Evolutionary conservation across 2,797 vertebrate species (phyloP).

Genomic region (Eulemur albifrons): DNA sequence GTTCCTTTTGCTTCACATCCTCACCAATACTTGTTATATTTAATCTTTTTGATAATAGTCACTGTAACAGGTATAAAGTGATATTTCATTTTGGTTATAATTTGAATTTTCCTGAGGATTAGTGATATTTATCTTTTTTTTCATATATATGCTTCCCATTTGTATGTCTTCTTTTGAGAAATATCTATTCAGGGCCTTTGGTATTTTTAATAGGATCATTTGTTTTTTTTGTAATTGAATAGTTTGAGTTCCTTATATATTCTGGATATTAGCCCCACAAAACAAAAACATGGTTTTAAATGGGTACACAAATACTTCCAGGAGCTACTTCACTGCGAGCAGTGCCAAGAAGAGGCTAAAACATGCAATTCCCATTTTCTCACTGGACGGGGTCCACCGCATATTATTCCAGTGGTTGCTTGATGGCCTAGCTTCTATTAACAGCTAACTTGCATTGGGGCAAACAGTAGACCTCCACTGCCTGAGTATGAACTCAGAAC

Average conservation of each 20-base stretch:
- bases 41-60: too few relatives aligned
- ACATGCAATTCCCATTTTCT: background rate
- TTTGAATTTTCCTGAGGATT: background rate
- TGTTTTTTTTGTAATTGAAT: too few relatives aligned
- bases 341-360: background rate
- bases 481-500: background rate
- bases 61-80: too few relatives aligned
- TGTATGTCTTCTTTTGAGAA: too few relatives aligned
- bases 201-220: too few relatives aligned
- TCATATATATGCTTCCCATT: too few relatives aligned
- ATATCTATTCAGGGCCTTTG: too few relatives aligned
- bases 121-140: background rate
- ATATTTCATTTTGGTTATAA: too few relatives aligned
- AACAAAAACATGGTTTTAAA: background rate
- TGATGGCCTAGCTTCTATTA: background rate
- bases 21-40: too few relatives aligned
- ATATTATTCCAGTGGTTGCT: background rate
- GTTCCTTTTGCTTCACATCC: background rate
- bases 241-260: too few relatives aligned
- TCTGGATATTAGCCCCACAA: background rate
- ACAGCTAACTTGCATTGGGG: background rate
- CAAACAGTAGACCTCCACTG: too few relatives aligned
- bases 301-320: background rate
- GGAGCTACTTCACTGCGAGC: background rate
- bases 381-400: background rate